phyloP scores from a whole-genome alignment of 2,888 invertebrate species.

The Amiota minor region DNA sequence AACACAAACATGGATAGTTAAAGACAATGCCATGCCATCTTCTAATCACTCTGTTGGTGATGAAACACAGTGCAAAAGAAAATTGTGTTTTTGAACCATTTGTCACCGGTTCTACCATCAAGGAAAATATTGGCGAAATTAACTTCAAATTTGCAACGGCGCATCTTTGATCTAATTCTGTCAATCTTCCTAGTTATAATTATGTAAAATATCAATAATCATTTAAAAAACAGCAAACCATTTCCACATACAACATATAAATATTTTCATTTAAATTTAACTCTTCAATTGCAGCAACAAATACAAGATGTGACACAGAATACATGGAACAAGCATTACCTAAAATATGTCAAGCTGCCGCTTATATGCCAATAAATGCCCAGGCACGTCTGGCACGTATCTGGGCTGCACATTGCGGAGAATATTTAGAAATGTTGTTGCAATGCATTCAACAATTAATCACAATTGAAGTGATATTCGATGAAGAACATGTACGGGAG shows the following conservation, averaged over 20 bases:
- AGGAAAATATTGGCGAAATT: too few relatives aligned
- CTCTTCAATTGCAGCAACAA: constrained; percentile 46
- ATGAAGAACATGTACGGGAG: constrained; percentile 86
- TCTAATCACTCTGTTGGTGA: too few relatives aligned
- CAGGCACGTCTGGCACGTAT: constrained; percentile 87
- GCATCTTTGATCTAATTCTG: too few relatives aligned
- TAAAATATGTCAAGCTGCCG: constrained; percentile 83
- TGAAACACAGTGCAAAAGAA: too few relatives aligned
- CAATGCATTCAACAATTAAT: constrained; percentile 91
- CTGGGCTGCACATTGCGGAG: constrained; percentile 83
- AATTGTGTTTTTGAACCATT: too few relatives aligned
- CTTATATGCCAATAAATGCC: constrained; percentile 80
- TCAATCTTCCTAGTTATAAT: not conserved
- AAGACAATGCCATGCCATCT: too few relatives aligned
- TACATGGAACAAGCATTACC: constrained; percentile 89
- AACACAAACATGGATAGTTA: too few relatives aligned
- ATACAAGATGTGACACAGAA: constrained; percentile 80
- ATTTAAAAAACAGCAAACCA: constrained; percentile 55
- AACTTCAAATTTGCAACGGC: too few relatives aligned
- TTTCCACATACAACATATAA: constrained; percentile 67
- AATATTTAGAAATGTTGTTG: constrained; percentile 79
- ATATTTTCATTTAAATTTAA: not conserved
- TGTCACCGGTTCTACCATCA: too few relatives aligned
- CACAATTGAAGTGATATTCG: constrained; percentile 86
- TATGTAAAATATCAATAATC: not conserved